Base-by-base conservation (phyloP, 1,140 invertebrate species). In the Drosophila prosaltans region DNA sequence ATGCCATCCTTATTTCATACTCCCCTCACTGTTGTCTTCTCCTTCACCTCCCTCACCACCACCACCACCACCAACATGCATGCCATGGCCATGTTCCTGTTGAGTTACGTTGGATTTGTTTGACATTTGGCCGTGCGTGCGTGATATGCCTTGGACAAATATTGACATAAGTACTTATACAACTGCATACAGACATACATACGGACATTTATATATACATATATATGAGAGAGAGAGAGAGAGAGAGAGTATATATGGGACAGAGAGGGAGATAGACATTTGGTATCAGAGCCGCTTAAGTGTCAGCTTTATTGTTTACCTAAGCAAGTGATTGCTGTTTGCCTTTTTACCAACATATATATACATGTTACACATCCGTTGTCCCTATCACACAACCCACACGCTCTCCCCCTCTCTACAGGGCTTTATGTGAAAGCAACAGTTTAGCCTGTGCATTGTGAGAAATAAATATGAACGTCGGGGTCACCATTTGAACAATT, bases 251-350 rank as follows among this genome's bases (percentile, higher is more conserved):
- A 16, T 16, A 16, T 16, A 16, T 16, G 16, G 16, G 16, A 16
- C 16, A 16, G 16, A 16, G 28, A 4, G 28, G 10, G 16, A 65
- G 64, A 55, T 32, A 45, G 57, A 45, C 51, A 69, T 45, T 73
- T 45, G 43, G 71, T 63, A 43, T 65, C 9, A 51, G 58, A 65
- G 68, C 80, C 81, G 76, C 69, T 66, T 79, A 76, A 88, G 83
- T 88, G 81, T 65, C 71, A 76, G 65, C 69, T 81, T 85, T 79
- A 69, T 72, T 85, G 83, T 86, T 86, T 88, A 78, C 59, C 65
- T 66, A 71, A 71, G 80, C 83, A 77, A 88, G 83, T 88, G 82
- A 86, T 86, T 86, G 72, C 80, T 88, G 75, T 86, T 82, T 85
- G 69, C 82, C 65, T 45, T 74, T 74, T 54, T 11, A 55, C 10